A percentile compares a stretch with the other conserved stretches of the same genome.
Conservation (phyloP, 2,888 invertebrate genomes). For the Leistus spinibarbis region DNA sequence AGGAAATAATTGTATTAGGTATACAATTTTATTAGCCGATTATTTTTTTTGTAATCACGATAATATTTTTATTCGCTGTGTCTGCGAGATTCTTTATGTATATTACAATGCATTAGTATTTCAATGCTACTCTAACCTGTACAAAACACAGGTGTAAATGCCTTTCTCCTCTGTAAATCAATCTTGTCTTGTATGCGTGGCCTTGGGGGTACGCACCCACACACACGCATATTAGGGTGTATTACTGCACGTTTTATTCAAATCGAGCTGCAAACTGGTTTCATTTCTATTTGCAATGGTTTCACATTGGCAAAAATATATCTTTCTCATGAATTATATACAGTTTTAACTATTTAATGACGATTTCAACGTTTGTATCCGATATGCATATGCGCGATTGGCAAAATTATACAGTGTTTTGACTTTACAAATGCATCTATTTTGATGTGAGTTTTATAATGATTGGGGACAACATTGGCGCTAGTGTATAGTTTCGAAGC, state of each 20-base stretch:
- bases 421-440: too few relatives aligned
- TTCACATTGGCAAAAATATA: neutral
- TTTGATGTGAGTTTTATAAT: too few relatives aligned
- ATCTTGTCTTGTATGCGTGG: slow-evolving; percentile 1
- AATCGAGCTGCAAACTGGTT: neutral
- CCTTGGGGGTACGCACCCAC: slow-evolving; percentile 31
- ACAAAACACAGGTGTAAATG: slow-evolving; percentile 15
- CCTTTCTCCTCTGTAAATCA: slow-evolving; percentile 34
- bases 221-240: slow-evolving; percentile 11
- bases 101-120: slow-evolving; percentile 8
- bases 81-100: neutral
- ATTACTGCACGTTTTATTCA: neutral
- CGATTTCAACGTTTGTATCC: neutral
- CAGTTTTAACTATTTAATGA: too few relatives aligned
- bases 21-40: neutral
- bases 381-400: too few relatives aligned
- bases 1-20: neutral
- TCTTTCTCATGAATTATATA: too few relatives aligned
- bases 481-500: too few relatives aligned
- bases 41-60: neutral
- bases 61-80: neutral
- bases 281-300: neutral
- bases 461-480: too few relatives aligned
- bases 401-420: too few relatives aligned
- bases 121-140: slow-evolving; percentile 2